phyloP scores from a whole-genome alignment of 1,140 invertebrate species.

The Sitophilus oryzae region DNA sequence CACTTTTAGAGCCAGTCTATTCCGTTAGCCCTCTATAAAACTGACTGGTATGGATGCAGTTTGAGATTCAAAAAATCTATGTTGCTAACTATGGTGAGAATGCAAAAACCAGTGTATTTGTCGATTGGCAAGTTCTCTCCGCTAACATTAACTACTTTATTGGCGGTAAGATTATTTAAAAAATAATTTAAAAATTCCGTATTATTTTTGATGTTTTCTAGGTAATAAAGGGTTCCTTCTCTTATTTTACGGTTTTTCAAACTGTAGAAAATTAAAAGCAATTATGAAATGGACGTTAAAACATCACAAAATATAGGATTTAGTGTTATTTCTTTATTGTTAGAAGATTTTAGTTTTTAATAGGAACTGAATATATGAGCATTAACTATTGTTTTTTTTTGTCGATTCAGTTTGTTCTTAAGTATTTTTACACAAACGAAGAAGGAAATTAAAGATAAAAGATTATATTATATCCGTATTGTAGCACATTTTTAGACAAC shows the following conservation, averaged over 20 bases:
- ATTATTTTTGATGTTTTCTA: conserved; percentile 17
- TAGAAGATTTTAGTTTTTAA: too few relatives aligned
- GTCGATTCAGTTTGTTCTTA: too few relatives aligned
- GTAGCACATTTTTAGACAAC: too few relatives aligned
- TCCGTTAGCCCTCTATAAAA: conserved; percentile 27
- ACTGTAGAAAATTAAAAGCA: conserved; percentile 17
- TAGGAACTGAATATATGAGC: too few relatives aligned
- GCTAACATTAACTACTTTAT: conserved; percentile 33
- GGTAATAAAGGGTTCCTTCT: conserved; percentile 28
- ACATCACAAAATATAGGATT: too few relatives aligned
- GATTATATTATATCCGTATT: too few relatives aligned
- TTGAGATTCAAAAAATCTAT: conserved; percentile 33
- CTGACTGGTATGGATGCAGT: conserved; percentile 34
- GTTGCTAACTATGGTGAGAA: conserved; percentile 33
- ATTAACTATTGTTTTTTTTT: too few relatives aligned
- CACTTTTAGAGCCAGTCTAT: conserved; percentile 33
- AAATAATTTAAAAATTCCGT: not conserved
- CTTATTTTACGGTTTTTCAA: conserved; percentile 30
- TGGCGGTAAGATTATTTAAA: conserved; percentile 29
- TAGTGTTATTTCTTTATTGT: too few relatives aligned
- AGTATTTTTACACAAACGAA: too few relatives aligned
- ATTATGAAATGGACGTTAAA: too few relatives aligned
- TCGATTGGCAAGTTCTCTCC: conserved; percentile 39
- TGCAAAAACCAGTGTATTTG: conserved; percentile 33
- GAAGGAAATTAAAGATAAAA: too few relatives aligned